Base-by-base conservation (phyloP, 2,113 vertebrate species). In the Aegithalos caudatus region DNA sequence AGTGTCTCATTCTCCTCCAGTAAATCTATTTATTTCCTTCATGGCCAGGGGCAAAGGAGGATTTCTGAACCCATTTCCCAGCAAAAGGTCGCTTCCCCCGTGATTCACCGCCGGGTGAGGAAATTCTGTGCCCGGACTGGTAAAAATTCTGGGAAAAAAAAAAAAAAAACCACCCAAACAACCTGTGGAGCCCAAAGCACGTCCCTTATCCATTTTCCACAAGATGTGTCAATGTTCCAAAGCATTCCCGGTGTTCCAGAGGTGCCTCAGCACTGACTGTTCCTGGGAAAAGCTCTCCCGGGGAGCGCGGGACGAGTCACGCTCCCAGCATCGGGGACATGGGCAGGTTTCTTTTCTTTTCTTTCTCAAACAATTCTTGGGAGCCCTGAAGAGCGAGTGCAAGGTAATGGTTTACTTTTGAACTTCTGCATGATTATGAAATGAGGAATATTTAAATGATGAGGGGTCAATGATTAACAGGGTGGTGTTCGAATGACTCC, bases 391-490 rank as follows among this genome's bases (percentile, higher is more conserved):
- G 45, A 95, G 57, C 65, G 16, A n/a, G 38, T 6, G 74, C 31
- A 51, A 92, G 88, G 91, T 91, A 96, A 93, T 38, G 37, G 45
- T 57, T 96, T 54, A 64, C 84, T 96, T 81, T 67, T 48, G 48
- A 90, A 40, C 78, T 80, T 24, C 12, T 70, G 70, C 33, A 18
- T 21, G 85, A 40, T 67, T 74, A 70, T 54, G 76, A 95, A 88
- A 69, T 29, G 56, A 90, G 47, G 67, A 64, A 67, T 86, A 80
- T 67, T 89, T 40, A 44, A 81, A 82, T 50, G 35, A 44, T 6
- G 84, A 92, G 71, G 91, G 57, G 15, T 72, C 57, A 87, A 90
- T 84, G 94, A 97, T 82, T 86, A 87, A 94, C 83, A 56, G 90
- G 62, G 85, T 2, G 7, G 50, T 44, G 67, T 12, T 66, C 10